phyloP scores from a whole-genome alignment of 2,888 invertebrate species.

The Netelia virgata region DNA sequence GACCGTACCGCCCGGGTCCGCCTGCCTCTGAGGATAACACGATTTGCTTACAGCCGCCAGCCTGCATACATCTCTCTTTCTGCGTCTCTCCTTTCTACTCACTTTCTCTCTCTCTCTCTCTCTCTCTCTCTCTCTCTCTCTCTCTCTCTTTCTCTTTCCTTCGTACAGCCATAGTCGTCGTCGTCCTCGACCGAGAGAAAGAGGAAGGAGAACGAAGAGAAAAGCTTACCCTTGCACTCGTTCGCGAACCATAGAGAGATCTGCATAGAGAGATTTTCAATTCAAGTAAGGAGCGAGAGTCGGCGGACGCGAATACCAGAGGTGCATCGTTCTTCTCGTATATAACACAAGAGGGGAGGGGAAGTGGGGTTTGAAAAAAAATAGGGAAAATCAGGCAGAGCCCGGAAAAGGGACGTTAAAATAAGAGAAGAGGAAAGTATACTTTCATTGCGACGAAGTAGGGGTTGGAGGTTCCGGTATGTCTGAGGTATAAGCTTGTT shows the following conservation, averaged over 20 bases:
- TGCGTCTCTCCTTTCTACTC: conserved; percentile 25
- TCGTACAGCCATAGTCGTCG: conserved; percentile 48
- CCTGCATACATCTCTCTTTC: conserved; percentile 76
- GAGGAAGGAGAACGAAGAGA: conserved; percentile 14
- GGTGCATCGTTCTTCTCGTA: conserved; percentile 68
- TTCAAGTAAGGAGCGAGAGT: conserved; percentile 79
- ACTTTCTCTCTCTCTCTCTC: conserved; percentile 24
- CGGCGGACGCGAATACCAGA: conserved; percentile 66
- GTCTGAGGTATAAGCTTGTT: not conserved
- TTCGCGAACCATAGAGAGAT: conserved; percentile 61
- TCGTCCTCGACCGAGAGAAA: conserved; percentile 25
- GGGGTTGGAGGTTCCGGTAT: conserved; percentile 50
- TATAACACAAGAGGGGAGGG: conserved; percentile 76
- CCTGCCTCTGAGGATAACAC: conserved; percentile 80
- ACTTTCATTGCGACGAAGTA: conserved; percentile 45
- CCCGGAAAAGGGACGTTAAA: conserved; percentile 7
- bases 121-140: conserved; percentile 8
- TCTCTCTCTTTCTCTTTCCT: conserved; percentile 52
- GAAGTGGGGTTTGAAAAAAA: conserved; percentile 68
- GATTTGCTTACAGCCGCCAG: conserved; percentile 82
- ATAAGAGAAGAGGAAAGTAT: conserved; percentile 29
- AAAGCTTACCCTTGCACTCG: conserved; percentile 46
- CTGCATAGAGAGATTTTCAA: conserved; percentile 81
- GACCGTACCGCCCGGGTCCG: conserved; percentile 71
- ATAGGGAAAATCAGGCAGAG: conserved; percentile 28